Evolutionary conservation across 2,797 vertebrate genomes (phyloP), one percentile per base, ranked within the genome.

Genomic region (Philypnodon macrostomus): DNA sequence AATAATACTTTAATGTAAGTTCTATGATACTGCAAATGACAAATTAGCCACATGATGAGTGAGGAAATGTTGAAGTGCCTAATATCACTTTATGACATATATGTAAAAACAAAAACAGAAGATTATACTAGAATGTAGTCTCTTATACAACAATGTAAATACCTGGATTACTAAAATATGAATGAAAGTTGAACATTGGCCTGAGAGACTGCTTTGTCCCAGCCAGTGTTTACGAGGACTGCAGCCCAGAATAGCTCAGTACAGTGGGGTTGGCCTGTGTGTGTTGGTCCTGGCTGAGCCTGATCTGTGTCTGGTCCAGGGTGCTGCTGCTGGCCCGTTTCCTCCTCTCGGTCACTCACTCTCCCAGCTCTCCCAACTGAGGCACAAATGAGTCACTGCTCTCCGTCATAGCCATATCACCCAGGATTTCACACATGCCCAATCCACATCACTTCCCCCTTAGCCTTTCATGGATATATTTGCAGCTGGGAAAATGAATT

Each of bases 351-450:
- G 63, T 61, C 67, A 19, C 63, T 74, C 51, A 50, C 52, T 63
- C 64, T 83, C 80, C 71, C 75, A 19, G 48, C 52, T 63, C 64
- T 83, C 80, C 71, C 75, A 19, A 37, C 44, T 75, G 85, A 80
- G 75, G 82, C 75, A 82, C 79, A 81, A 85, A 77, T 90, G 90
- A 90, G 75, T 90, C 89, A 90, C 75, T 80, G 89, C 59, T 68
- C 74, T 72, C 63, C 67, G 77, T 90, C 89, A 85, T 71, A 45
- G 56, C 70, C 60, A 35, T 77, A 77, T 88, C 85, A 67, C 84
- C 80, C 81, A 84, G 66, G 70, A 84, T 80, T 85, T 74, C 81
- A 68, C 67, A 42, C 44, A 6, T 61, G 21, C 70, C 60, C 71
- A 83, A 75, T 84, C 58, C 41, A 74, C 79, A 79, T 63, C 70